phyloP scores from a whole-genome alignment of 2,113 vertebrate species.

The Tricholaema leucomelas region DNA sequence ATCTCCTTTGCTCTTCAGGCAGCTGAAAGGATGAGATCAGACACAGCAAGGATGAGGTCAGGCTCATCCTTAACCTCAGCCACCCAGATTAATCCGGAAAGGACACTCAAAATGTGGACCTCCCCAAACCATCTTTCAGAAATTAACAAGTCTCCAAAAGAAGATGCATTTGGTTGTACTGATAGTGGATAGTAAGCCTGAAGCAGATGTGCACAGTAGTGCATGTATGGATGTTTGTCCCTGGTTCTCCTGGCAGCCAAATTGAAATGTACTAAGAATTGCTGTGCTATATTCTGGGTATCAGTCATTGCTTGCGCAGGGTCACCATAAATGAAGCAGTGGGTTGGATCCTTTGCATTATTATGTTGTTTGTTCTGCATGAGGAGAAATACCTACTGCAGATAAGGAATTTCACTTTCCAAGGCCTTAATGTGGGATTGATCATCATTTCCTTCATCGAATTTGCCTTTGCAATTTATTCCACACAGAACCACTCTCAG shows the following conservation, averaged over 20 bases:
- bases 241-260: neutral
- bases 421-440: neutral
- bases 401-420: neutral
- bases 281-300: neutral
- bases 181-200: neutral
- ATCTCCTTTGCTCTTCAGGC: neutral
- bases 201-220: fast-evolving
- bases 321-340: neutral
- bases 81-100: neutral
- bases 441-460: fast-evolving
- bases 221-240: neutral
- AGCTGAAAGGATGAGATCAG: neutral
- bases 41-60: neutral
- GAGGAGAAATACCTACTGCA: neutral
- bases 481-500: neutral
- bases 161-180: neutral
- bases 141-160: neutral
- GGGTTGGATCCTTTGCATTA: fast-evolving
- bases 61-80: neutral
- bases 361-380: neutral
- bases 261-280: neutral
- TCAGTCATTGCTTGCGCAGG: neutral
- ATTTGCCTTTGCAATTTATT: neutral
- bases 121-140: neutral
- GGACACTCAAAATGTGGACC: neutral